A percentile compares a stretch with the other conserved stretches of the same genome.
phyloP scores from a whole-genome alignment of 1,140 invertebrate genomes.

The Chionoecetes opilio region DNA sequence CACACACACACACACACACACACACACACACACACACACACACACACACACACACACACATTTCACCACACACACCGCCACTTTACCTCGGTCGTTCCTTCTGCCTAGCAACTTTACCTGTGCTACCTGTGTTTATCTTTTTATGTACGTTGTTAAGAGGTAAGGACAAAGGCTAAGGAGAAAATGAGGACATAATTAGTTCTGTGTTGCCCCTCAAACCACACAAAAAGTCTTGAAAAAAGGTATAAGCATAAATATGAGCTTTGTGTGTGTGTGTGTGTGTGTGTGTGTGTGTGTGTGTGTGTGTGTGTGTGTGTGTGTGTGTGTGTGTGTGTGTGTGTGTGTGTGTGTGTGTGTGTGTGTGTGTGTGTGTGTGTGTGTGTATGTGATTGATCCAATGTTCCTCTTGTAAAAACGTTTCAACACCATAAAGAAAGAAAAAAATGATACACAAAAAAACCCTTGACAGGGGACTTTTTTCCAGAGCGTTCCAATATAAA shows the following conservation, averaged over 20 bases:
- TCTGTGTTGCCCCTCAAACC: too few species aligned
- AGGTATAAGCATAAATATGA: background rate
- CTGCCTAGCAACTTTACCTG: background rate
- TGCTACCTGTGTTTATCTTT: too few species aligned
- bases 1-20: conserved; percentile 36
- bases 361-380: conserved; percentile 35
- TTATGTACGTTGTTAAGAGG: too few species aligned
- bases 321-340: conserved; percentile 35
- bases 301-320: conserved; percentile 3
- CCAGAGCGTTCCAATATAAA: too few species aligned
- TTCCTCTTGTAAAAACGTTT: too few species aligned
- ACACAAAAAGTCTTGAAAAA: background rate
- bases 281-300: conserved; percentile 28
- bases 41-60: conserved; percentile 19
- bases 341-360: background rate
- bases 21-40: conserved; percentile 35
- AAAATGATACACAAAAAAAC: background rate
- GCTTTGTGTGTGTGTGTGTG: background rate
- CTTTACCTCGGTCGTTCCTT: background rate
- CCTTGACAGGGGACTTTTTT: too few species aligned
- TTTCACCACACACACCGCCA: background rate
- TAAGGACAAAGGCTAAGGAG: too few species aligned
- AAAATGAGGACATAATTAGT: too few species aligned
- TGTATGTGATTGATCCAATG: too few species aligned
- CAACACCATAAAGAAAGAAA: too few species aligned